phyloP scores from a whole-genome alignment of 2,113 vertebrate species.

The Talpa occidentalis region DNA sequence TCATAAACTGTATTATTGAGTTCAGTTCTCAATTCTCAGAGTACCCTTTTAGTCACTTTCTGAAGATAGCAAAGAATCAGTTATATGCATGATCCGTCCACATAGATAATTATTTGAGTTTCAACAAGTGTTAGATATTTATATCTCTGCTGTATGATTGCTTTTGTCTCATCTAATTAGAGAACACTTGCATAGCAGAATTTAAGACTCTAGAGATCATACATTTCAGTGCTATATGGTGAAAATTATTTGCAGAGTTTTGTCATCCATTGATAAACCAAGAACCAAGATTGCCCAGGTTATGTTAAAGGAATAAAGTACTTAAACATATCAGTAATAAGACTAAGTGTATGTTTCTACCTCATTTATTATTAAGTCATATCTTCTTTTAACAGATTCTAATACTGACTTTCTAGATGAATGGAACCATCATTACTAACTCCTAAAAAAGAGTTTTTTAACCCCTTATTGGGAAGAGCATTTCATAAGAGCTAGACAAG shows the following conservation, averaged over 20 bases:
- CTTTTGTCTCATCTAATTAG: not conserved
- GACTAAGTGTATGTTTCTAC: not conserved
- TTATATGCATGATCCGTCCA: not conserved
- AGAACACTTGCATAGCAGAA: not conserved
- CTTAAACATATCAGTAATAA: not conserved
- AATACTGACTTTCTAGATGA: not conserved
- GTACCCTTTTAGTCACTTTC: not conserved
- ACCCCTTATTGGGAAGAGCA: not conserved
- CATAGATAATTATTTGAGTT: not conserved
- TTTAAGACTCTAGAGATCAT: not conserved
- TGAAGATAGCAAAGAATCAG: not conserved
- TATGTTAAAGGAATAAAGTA: not conserved
- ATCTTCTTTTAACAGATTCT: not conserved
- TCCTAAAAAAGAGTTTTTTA: not conserved
- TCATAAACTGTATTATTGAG: not conserved
- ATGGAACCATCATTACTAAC: not conserved
- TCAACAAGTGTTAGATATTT: not conserved
- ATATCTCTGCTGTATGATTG: not conserved
- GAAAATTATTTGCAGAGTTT: not conserved
- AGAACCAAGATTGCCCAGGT: not conserved
- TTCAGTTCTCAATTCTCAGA: not conserved
- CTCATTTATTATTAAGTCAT: not conserved
- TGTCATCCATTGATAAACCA: not conserved
- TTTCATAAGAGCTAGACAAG: not conserved
- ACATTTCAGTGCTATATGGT: not conserved